A percentile compares a stretch with the other conserved stretches of the same genome.
These are phyloP conservation scores for Protula sp. DNA, from an alignment of 2,888 invertebrate species.

Conservation along the genomic window DNA sequence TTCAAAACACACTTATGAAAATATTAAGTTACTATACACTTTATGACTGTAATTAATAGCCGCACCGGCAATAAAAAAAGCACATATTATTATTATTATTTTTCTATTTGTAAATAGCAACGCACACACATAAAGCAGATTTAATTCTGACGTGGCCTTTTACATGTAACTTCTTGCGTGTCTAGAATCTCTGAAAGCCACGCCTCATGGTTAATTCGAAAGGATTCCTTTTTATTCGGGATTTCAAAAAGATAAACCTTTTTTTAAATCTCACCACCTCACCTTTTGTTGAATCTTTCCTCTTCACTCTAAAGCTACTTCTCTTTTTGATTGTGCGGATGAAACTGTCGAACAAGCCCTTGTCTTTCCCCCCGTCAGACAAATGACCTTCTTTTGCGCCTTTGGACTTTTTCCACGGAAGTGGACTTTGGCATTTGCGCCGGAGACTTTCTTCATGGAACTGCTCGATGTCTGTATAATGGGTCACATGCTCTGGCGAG, in stretches of 20 bases:
- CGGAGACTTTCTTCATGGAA: slow-evolving; percentile 5
- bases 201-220: no score
- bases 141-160: no score
- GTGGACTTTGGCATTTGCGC: neutral
- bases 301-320: slow-evolving; percentile 9
- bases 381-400: neutral
- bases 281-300: slow-evolving; percentile 11
- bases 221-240: no score
- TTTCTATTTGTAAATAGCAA: no score
- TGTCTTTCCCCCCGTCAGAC: neutral
- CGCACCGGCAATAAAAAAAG: no score
- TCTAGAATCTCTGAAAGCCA: no score
- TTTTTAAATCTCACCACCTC: neutral
- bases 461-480: slow-evolving; percentile 8
- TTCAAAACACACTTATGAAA: no score
- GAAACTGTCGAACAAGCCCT: slow-evolving; percentile 19
- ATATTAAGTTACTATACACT: no score
- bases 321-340: slow-evolving; percentile 15
- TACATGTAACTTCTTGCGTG: no score
- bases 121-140: no score
- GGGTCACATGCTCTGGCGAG: neutral
- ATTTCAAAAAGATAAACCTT: neutral
- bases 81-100: no score
- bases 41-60: no score
- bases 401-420: neutral